Base-by-base conservation (phyloP, 1,140 invertebrate genomes). In the Pseudomyrmex flavicornis region DNA sequence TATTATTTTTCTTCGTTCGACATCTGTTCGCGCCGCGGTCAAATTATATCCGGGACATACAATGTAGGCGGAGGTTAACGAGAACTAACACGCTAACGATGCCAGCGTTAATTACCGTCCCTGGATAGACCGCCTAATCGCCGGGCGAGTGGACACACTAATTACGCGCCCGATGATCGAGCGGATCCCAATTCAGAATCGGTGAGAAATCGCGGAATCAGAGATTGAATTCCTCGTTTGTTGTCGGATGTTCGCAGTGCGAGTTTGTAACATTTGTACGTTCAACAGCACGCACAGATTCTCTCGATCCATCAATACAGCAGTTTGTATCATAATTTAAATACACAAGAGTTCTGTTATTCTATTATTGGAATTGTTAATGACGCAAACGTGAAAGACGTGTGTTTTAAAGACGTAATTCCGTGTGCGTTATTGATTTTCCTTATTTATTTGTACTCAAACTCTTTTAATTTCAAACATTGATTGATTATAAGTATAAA, bases 21-120 rank as follows among this genome's bases (percentile, higher is more conserved):
- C 9, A 46, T 68, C n/a, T 48, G 9, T 22, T 52, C 1, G 20
- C 22, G 8, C 48, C 50, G 35, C 22, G 44, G 26, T 58, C 68
- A n/a, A 54, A 35, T 22, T 56, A 9, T 12, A 59, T 15, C 20
- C 20, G 15, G n/a, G 15, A 1, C 8, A 77, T 26, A 26, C n/a
- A 79, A 48, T 46, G 50, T 46, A 68, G 62, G 48, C 61, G 59
- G 54, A 70, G 69, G 63, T 72, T 89, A 89, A 89, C 85, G 77
- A 87, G 82, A 89, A 89, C 85, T 87, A 89, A 89, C 85, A 83
- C 87, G 77, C 88, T 89, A 89, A 89, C 88, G 85, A 89, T 85
- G 85, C 77, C 77, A 74, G 73, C 82, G 82, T 89, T 89, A 89
- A 89, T 89, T 89, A 89, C 74, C 88, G 26, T 48, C 48, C 61